Conservation (phyloP, 2,113 vertebrate genomes). For the Microtus richardsoni region DNA sequence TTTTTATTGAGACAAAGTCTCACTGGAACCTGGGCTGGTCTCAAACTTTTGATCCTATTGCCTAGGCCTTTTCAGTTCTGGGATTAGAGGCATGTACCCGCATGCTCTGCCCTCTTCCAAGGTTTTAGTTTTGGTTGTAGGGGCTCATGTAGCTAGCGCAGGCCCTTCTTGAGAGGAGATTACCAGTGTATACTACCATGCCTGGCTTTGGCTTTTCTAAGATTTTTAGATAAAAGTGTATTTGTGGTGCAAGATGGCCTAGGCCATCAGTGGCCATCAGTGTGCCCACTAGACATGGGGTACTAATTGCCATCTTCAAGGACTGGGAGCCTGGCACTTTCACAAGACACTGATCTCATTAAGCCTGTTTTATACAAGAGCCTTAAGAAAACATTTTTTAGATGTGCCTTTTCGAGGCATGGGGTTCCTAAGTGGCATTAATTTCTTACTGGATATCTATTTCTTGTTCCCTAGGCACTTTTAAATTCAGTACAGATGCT, state of each 20-base stretch:
- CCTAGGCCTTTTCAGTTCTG: neutral
- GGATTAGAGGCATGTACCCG: neutral
- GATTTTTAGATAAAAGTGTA: conserved; percentile 23
- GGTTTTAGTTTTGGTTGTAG: neutral
- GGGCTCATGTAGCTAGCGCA: neutral
- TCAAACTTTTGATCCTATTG: neutral
- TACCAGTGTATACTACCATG: neutral
- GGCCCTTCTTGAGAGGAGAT: neutral
- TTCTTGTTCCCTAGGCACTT: conserved; percentile 76
- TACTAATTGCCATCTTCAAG: neutral
- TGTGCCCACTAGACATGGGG: neutral
- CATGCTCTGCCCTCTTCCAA: neutral
- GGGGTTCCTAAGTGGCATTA: neutral
- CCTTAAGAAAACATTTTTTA: conserved; percentile 42
- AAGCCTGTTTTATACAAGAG: neutral
- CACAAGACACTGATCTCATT: neutral
- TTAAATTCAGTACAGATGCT: conserved; percentile 88
- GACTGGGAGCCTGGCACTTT: neutral
- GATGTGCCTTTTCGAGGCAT: neutral
- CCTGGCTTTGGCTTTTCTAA: neutral
- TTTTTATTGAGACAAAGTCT: neutral
- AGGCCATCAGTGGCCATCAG: neutral
- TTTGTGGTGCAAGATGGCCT: neutral
- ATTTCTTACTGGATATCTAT: conserved; percentile 65
- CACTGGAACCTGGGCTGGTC: neutral